Evolutionary conservation across 1,140 invertebrate genomes (phyloP), one percentile per base, ranked within the genome.

Genomic region (Drosophila kanapiae): DNA sequence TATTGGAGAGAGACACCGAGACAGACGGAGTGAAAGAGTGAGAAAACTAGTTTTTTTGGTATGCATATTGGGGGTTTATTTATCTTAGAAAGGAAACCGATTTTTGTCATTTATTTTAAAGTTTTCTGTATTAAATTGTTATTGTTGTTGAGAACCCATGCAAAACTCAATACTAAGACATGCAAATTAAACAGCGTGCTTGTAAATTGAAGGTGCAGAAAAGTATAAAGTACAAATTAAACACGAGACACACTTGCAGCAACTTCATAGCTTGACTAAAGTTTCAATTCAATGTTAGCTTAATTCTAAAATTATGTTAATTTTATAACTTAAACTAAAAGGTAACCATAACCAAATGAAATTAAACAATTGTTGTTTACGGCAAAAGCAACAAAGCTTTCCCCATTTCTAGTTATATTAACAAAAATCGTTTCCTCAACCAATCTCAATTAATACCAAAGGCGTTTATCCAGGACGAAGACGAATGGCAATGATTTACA

Each of bases 201-300:
- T 68, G 23, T 29, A 54, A 68, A 37, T 42, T 33, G 1, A 63
- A 45, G 29, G 53, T 86, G 64, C 14, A 61, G 23, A 35, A 56
- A 47, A 37, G 2, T 53, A 64, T 40, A 23, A 27, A 18, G 11
- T 48, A 23, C 3, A 51, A 59, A 54, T 48, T 9, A 42, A n/a
- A 54, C 70, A 76, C 49, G 74, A 74, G 78, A 84, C 79, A 92
- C 91, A 92, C 87, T 92, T 92, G 88, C 91, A 92, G 91, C 91
- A 92, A 92, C 91, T 92, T 92, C 91, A 92, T 92, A 92, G 91
- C 91, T 91, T 84, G 82, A 80, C 86, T 90, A 88, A 88, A 83
- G 54, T 84, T 88, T 84, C 69, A 84, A 90, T 61, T 84, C 76
- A 48, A 84, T 84, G 80, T 90, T 90, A 90, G 85, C 85, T 90